These are phyloP conservation scores for Benitochromis conjunctus DNA, from an alignment of 2,113 vertebrate species.

Conservation along the genomic window DNA sequence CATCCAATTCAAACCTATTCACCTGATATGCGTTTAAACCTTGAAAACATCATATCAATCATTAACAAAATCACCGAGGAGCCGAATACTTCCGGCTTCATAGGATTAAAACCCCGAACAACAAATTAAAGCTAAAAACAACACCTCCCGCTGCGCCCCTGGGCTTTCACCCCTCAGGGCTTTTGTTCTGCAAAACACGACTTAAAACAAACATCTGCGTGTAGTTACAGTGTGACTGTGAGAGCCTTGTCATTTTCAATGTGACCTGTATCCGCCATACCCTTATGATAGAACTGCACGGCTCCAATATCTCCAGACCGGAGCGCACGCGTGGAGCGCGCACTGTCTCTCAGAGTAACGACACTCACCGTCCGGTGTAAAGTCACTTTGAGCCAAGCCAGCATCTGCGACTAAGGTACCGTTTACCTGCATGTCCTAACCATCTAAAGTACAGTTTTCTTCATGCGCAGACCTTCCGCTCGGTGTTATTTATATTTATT, in stretches of 20 bases:
- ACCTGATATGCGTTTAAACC: background rate
- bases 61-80: background rate
- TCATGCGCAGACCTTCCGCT: background rate
- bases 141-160: rapidly evolving
- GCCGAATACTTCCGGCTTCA: conserved; percentile 13
- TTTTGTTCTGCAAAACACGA: background rate
- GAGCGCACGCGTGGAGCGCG: conserved; percentile 10
- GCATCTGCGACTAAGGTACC: conserved; percentile 18
- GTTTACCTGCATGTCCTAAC: background rate
- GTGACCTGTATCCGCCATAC: conserved; percentile 74
- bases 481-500: background rate
- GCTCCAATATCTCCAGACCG: background rate
- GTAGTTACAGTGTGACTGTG: background rate
- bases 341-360: background rate
- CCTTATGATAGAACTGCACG: conserved; percentile 49
- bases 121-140: background rate
- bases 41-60: background rate
- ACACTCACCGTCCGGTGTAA: background rate
- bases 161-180: background rate
- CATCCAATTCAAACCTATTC: background rate
- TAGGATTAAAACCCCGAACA: background rate
- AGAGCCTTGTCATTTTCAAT: conserved; percentile 29
- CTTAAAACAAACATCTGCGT: background rate
- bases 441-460: background rate
- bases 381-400: conserved; percentile 30